phyloP scores from a whole-genome alignment of 1,140 invertebrate genomes.

The Protaetia brevitarsis region DNA sequence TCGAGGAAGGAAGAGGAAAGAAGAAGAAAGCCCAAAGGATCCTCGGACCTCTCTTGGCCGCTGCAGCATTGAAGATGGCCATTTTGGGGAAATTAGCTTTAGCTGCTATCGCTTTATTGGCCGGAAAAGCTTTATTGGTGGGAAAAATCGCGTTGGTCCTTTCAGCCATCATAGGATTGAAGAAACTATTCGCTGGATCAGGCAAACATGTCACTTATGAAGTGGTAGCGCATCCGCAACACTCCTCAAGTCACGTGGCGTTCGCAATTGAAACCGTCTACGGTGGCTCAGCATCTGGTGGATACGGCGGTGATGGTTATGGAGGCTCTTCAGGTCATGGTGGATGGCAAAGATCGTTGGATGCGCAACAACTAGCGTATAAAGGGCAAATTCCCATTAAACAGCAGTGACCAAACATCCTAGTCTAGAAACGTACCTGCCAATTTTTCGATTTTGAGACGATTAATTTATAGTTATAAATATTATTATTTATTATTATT shows the following conservation, averaged over 20 bases:
- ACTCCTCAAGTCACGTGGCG: conserved; percentile 64
- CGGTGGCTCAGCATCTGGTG: conserved; percentile 52
- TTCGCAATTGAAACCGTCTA: conserved; percentile 59
- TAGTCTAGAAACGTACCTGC: conserved; percentile 45
- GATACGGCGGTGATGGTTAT: conserved; percentile 54
- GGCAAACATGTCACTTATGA: conserved; percentile 83
- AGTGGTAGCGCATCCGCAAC: conserved; percentile 78
- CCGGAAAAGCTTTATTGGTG: conserved; percentile 78
- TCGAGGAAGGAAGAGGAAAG: conserved; percentile 67
- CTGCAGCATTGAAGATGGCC: conserved; percentile 72
- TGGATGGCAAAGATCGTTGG: conserved; percentile 70
- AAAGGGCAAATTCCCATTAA: conserved; percentile 57
- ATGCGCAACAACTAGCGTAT: conserved; percentile 72
- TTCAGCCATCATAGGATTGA: conserved; percentile 76
- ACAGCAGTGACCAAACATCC: conserved; percentile 38
- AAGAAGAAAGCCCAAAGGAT: conserved; percentile 79
- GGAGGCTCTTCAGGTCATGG: conserved; percentile 58
- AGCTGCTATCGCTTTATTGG: conserved; percentile 76
- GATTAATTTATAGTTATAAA: conserved; percentile 10
- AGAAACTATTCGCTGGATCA: conserved; percentile 67
- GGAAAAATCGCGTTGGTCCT: conserved; percentile 80
- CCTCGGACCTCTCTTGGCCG: conserved; percentile 70
- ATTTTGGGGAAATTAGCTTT: conserved; percentile 72
- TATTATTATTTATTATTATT: too few species aligned
- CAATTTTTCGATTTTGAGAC: conserved; percentile 37